Base-by-base conservation (phyloP, 2,888 invertebrate genomes). In the Drosophila ezoana region DNA sequence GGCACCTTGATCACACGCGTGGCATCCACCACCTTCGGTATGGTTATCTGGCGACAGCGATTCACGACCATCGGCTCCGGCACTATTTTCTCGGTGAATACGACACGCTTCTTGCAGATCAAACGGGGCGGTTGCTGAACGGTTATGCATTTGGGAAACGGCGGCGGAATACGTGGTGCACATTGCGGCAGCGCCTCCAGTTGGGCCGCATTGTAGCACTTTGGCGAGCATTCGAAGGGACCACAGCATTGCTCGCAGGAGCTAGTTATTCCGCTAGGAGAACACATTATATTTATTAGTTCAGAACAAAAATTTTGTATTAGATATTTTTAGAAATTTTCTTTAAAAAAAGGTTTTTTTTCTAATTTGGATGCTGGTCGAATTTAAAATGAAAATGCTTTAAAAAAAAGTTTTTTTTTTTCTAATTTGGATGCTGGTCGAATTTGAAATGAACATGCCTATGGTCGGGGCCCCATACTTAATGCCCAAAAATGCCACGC, bases 131-230 rank as follows among this genome's bases (percentile, higher is more conserved):
- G 63, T 37, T 63, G 63, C 2, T 63, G 63, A 9, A 63, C 65
- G 35, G 63, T 63, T n/a, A 63, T 44, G 37, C 51, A 65, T 33
- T 64, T 63, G 10, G 63, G 63, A 90, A 82, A 62, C 11, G 90
- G 90, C 16, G 90, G 90, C 57, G 90, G 90, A 40, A 89, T 81
- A 56, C 89, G 81, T 32, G 90, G 87, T 4, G 89, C 89, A 64
- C 91, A 91, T 73, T 91, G 91, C 14, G 91, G 91, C 59, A 91
- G 70, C 4, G 90, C 89, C 32, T 90, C 89, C 52, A 91, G 62
- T 51, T 91, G 90, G 2, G 64, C 63, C 5, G 63, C 37, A 38
- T 51, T 63, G 52, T 63, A 63, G 8, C 63, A 63, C 4, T 63
- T 63, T 0, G 63, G 63, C 13, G 64, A 44, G 32, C 63, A 64